phyloP scores from a whole-genome alignment of 2,797 vertebrate genomes.

The Selene dorsalis region DNA sequence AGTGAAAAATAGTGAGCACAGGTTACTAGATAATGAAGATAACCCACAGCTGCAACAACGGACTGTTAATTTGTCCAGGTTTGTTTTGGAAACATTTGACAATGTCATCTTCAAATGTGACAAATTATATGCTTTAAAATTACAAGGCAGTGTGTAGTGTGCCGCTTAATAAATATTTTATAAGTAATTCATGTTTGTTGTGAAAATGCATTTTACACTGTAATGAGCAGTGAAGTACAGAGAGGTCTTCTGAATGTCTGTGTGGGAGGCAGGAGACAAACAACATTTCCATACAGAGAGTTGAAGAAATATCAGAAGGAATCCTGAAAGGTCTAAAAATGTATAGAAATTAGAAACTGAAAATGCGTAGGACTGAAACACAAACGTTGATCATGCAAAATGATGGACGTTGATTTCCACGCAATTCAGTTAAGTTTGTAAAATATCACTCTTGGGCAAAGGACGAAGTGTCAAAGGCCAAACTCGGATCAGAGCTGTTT shows the following conservation, averaged over 20 bases:
- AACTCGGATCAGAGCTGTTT: accelerated
- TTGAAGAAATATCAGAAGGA: constrained; percentile 25
- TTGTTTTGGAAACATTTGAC: neutral
- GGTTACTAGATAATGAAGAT: neutral
- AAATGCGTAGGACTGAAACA: constrained; percentile 63
- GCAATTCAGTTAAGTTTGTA: neutral
- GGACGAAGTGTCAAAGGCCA: neutral
- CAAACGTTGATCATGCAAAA: constrained; percentile 45
- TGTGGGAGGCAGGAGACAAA: constrained; percentile 10
- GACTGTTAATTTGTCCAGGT: neutral
- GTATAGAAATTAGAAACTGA: constrained; percentile 66
- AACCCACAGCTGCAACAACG: neutral
- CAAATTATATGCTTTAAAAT: neutral
- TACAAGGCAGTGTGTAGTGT: neutral
- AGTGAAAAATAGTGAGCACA: neutral
- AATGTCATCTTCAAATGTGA: neutral
- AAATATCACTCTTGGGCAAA: neutral
- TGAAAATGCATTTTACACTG: neutral
- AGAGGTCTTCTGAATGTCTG: constrained; percentile 2
- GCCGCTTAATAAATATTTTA: neutral
- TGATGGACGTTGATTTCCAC: neutral
- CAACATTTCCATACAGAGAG: constrained; percentile 23
- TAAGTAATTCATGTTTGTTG: neutral
- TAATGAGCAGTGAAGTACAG: accelerated
- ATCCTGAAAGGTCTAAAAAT: constrained; percentile 35